A percentile compares a stretch with the other conserved stretches of the same genome.
Conservation (phyloP, 1,140 invertebrate species). For the Popillia japonica region DNA sequence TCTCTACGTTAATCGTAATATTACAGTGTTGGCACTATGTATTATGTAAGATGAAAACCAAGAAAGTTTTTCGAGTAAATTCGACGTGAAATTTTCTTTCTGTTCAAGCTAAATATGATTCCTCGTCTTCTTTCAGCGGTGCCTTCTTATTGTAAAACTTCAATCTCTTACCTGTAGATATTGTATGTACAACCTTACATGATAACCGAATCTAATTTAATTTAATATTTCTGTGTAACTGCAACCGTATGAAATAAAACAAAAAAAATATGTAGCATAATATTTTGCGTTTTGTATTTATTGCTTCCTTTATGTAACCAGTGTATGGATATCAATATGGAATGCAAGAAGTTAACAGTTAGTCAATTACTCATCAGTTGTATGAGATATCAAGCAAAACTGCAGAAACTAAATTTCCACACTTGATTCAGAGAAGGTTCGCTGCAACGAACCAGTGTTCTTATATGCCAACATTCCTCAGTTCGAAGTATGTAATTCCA, state of each 20-base stretch:
- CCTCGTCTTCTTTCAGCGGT: conserved; percentile 61
- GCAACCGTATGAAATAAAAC: conserved; percentile 52
- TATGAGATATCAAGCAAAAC: too few relatives aligned
- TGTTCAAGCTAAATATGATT: conserved; percentile 41
- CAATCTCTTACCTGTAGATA: conserved; percentile 56
- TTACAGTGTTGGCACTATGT: neutral
- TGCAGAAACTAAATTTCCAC: too few relatives aligned
- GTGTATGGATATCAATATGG: too few relatives aligned
- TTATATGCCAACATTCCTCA: too few relatives aligned
- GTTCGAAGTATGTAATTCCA: too few relatives aligned
- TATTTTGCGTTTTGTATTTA: neutral
- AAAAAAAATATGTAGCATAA: conserved; percentile 50
- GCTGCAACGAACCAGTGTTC: too few relatives aligned
- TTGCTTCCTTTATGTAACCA: neutral
- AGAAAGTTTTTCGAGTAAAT: neutral
- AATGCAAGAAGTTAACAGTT: too few relatives aligned
- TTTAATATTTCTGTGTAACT: conserved; percentile 50
- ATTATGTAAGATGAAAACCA: neutral
- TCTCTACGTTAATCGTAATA: neutral
- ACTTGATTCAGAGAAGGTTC: too few relatives aligned
- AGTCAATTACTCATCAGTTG: too few relatives aligned
- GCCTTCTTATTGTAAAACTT: conserved; percentile 59
- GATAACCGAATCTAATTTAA: conserved; percentile 36
- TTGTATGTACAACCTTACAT: conserved; percentile 32
- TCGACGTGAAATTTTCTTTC: neutral